These are phyloP conservation scores for Heliconius charithonia DNA, from an alignment of 2,888 invertebrate genomes.

Conservation along the genomic window DNA sequence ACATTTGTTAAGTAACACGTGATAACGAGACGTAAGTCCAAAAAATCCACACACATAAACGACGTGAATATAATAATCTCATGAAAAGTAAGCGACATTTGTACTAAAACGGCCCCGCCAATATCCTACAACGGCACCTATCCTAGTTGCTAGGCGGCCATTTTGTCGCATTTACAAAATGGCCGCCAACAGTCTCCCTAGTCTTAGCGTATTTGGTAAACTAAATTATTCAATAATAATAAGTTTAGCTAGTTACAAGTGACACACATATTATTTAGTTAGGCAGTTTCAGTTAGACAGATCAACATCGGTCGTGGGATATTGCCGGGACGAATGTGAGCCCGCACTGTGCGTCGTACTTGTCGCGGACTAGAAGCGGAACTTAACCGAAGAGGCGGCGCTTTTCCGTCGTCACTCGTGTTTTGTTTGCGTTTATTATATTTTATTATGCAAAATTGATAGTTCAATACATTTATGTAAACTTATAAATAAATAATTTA, in stretches of 20 bases:
- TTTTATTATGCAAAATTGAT: background rate
- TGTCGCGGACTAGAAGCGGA: too few relatives aligned
- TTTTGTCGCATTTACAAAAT: too few relatives aligned
- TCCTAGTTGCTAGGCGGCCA: background rate
- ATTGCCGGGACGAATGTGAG: background rate
- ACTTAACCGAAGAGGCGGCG: too few relatives aligned
- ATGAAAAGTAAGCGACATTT: slow-evolving; percentile 27
- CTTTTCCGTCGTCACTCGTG: background rate
- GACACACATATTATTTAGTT: background rate
- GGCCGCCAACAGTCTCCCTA: background rate
- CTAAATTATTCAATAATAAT: slow-evolving; percentile 12
- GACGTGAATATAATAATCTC: slow-evolving; percentile 38
- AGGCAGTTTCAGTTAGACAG: slow-evolving; percentile 46
- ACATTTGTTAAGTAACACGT: background rate
- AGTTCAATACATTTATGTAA: background rate
- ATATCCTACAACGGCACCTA: background rate
- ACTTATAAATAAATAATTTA: background rate
- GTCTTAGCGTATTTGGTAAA: slow-evolving; percentile 17
- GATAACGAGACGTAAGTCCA: slow-evolving; percentile 17
- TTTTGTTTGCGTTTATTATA: background rate
- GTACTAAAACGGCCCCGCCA: slow-evolving; percentile 49
- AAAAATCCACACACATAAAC: slow-evolving; percentile 23
- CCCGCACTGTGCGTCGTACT: too few relatives aligned
- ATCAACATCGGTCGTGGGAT: slow-evolving; percentile 27
- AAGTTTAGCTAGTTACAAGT: slow-evolving; percentile 11